Evolutionary conservation across 2,888 invertebrate species (phyloP).

Genomic region (Orthonychiurus folsomi): DNA sequence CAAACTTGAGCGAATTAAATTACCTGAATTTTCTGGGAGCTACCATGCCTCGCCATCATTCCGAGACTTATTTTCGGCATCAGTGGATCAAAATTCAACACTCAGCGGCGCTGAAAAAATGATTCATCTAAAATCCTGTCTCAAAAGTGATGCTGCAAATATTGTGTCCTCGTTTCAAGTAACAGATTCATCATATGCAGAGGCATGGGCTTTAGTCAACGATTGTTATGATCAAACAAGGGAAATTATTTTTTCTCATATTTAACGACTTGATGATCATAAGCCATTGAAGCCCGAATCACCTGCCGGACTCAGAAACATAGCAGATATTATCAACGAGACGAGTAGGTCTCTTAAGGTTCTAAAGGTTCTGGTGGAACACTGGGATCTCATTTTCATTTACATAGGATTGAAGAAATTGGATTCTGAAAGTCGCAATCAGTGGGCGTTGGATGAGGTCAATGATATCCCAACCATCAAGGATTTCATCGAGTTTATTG

Average conservation of each 20-base stretch:
- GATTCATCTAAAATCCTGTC: not conserved
- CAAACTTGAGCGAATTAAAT: too few species aligned
- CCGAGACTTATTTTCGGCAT: not conserved
- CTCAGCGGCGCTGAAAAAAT: not conserved
- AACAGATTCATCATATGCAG: not conserved
- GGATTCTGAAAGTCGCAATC: not conserved
- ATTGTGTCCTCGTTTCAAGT: not conserved
- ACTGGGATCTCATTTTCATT: not conserved
- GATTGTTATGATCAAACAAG: not conserved
- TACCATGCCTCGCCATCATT: not conserved
- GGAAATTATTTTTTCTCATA: not conserved
- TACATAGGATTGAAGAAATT: not conserved
- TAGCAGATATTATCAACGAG: conserved; percentile 2
- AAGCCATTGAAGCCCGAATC: not conserved
- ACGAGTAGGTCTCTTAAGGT: not conserved
- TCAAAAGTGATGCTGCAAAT: not conserved
- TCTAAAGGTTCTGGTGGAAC: not conserved
- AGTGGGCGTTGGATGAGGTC: not conserved
- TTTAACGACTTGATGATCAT: not conserved
- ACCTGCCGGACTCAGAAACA: not conserved
- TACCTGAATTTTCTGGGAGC: not conserved
- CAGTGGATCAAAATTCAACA: not conserved
- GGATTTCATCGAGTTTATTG: not conserved
- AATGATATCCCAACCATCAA: not conserved
- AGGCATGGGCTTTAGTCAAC: not conserved